A percentile compares a stretch with the other conserved stretches of the same genome.
phyloP scores from a whole-genome alignment of 1,140 invertebrate species.

The Carposina sasakii region DNA sequence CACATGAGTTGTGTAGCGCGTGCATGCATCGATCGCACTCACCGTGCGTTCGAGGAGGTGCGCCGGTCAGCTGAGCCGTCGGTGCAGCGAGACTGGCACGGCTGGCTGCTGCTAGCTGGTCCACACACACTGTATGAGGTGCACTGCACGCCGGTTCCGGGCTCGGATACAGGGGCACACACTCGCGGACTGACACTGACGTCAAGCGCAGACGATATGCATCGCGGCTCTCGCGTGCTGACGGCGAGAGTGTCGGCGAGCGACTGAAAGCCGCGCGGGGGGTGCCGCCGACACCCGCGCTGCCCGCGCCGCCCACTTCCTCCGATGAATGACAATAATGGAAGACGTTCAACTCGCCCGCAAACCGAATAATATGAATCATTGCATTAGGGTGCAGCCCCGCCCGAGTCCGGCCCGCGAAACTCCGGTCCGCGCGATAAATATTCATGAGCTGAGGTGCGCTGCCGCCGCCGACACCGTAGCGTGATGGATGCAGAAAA shows the following conservation, averaged over 20 bases:
- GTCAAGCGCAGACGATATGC: conserved; percentile 54
- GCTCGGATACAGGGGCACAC: conserved; percentile 48
- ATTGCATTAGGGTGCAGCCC: conserved; percentile 71
- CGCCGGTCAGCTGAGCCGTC: conserved; percentile 57
- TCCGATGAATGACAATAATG: conserved; percentile 72
- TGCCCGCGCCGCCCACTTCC: conserved; percentile 67
- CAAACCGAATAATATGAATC: conserved; percentile 72
- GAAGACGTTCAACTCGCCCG: conserved; percentile 72
- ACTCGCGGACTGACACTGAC: conserved; percentile 54
- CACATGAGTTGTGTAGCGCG: conserved; percentile 43
- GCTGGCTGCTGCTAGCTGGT: conserved; percentile 11
- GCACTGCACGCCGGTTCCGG: conserved; percentile 47
- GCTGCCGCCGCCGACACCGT: conserved; percentile 19
- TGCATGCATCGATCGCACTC: conserved; percentile 66
- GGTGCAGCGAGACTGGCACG: conserved; percentile 19
- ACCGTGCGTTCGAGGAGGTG: conserved; percentile 58
- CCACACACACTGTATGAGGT: conserved; percentile 25
- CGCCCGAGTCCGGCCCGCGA: conserved; percentile 53
- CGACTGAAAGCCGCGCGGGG: conserved; percentile 58
- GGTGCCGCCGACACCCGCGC: conserved; percentile 51
- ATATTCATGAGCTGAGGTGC: conserved; percentile 47
- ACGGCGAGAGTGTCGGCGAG: conserved; percentile 63
- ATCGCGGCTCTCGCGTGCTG: conserved; percentile 62
- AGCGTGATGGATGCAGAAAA: conserved; percentile 17
- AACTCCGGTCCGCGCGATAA: conserved; percentile 38